Evolutionary conservation across 2,888 invertebrate species (phyloP).

Genomic region (Tanytarsus gracilentus): DNA sequence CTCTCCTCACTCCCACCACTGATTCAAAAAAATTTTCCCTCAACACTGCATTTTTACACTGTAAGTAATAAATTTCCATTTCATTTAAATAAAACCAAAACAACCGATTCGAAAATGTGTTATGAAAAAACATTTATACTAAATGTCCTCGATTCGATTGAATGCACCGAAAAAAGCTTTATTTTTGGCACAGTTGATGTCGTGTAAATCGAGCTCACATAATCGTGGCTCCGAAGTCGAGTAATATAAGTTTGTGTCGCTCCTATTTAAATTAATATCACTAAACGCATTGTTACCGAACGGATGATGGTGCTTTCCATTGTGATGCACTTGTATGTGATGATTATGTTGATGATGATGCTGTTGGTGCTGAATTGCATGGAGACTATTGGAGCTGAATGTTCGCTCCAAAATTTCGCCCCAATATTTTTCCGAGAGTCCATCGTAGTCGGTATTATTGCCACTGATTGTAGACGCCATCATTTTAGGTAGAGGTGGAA

Average conservation of each 20-base stretch:
- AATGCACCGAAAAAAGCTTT: slow-evolving; percentile 34
- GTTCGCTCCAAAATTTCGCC: slow-evolving; percentile 70
- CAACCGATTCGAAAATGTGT: not conserved
- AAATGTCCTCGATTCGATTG: slow-evolving; percentile 24
- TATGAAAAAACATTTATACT: slow-evolving; percentile 10
- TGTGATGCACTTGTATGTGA: slow-evolving; percentile 31
- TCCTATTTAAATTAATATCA: slow-evolving; percentile 29
- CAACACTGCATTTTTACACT: too few relatives aligned
- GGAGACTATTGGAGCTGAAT: slow-evolving; percentile 64
- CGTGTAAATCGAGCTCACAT: slow-evolving; percentile 42
- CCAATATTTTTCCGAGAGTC: slow-evolving; percentile 62
- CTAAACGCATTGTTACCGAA: slow-evolving; percentile 30
- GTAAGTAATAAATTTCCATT: too few relatives aligned
- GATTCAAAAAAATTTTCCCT: too few relatives aligned
- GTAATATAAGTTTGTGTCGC: slow-evolving; percentile 31
- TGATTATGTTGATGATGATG: slow-evolving; percentile 35
- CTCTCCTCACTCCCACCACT: too few relatives aligned
- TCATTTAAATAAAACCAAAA: not conserved
- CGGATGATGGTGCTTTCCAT: slow-evolving; percentile 30
- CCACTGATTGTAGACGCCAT: slow-evolving; percentile 37
- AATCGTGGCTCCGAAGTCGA: slow-evolving; percentile 42
- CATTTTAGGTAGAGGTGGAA: slow-evolving; percentile 42
- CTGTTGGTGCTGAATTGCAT: slow-evolving; percentile 51
- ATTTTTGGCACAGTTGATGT: slow-evolving; percentile 42
- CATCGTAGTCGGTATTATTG: slow-evolving; percentile 50